phyloP scores from a whole-genome alignment of 2,113 vertebrate species.

The Macquaria australasica region DNA sequence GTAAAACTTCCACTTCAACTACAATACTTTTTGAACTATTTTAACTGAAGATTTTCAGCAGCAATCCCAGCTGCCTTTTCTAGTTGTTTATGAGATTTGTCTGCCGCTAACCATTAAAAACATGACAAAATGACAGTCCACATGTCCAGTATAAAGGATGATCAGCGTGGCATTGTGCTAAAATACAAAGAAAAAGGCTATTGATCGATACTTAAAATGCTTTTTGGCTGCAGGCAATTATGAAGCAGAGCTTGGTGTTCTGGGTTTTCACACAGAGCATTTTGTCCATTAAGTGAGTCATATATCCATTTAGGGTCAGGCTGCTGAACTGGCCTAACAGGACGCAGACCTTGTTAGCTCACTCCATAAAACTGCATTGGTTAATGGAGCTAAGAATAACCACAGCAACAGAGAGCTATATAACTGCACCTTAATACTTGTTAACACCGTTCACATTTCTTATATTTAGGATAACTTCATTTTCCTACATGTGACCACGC shows the following conservation, averaged over 20 bases:
- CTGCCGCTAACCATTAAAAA: neutral
- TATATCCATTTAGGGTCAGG: conserved; percentile 30
- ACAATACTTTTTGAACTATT: neutral
- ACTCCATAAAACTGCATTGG: conserved; percentile 11
- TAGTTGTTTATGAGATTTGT: neutral
- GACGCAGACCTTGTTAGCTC: conserved; percentile 29
- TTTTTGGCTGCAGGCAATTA: conserved; percentile 36
- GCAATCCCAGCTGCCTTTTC: neutral
- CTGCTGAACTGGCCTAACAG: conserved; percentile 13
- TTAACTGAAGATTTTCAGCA: neutral
- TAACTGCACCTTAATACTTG: neutral
- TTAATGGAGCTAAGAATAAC: conserved; percentile 27
- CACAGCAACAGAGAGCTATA: neutral
- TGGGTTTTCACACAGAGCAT: conserved; percentile 4
- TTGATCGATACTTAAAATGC: conserved; percentile 21
- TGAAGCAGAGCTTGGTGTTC: neutral
- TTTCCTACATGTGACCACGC: neutral
- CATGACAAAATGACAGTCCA: neutral
- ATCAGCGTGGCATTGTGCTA: neutral
- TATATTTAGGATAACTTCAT: neutral
- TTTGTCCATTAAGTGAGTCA: conserved; percentile 35
- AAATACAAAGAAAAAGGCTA: conserved; percentile 8
- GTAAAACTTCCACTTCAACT: neutral
- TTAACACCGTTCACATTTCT: neutral
- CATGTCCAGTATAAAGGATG: neutral